These are phyloP conservation scores for Drosophila lutescens DNA, from an alignment of 2,888 invertebrate species.

Conservation along the genomic window DNA sequence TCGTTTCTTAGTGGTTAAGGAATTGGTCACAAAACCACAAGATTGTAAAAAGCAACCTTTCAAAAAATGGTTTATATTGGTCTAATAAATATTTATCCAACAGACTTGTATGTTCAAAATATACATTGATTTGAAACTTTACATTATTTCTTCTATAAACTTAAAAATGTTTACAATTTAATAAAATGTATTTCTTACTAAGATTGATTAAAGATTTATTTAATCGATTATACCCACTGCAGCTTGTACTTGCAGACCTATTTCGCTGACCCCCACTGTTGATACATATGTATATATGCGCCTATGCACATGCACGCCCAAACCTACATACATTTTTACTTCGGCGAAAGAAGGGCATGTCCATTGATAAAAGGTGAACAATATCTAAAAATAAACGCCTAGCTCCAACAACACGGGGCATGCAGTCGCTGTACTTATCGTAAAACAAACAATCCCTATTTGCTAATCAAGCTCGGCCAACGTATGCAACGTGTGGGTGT, in stretches of 20 bases:
- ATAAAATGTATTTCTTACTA: no score
- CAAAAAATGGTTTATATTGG: no score
- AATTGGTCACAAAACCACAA: no score
- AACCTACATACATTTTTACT: conserved; percentile 2
- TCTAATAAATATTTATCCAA: no score
- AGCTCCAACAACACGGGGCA: conserved; percentile 17
- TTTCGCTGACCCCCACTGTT: neutral
- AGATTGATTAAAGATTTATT: no score
- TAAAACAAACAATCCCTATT: conserved; percentile 8
- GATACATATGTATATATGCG: conserved; percentile 8
- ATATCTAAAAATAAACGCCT: conserved; percentile 68
- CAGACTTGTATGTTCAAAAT: no score
- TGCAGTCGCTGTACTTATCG: conserved; percentile 41
- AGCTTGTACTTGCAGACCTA: neutral
- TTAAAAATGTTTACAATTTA: no score
- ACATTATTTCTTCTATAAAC: no score
- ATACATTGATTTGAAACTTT: no score
- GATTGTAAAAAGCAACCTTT: no score
- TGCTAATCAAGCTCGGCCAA: conserved; percentile 26
- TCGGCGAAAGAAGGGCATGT: conserved; percentile 55
- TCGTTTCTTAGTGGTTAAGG: no score
- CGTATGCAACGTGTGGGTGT: conserved; percentile 28
- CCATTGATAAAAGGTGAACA: conserved; percentile 65
- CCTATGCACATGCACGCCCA: conserved; percentile 26
- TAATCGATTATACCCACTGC: neutral